A percentile compares a stretch with the other conserved stretches of the same genome.
Evolutionary conservation across 2,113 vertebrate genomes (phyloP).

Genomic region (Lagopus muta): DNA sequence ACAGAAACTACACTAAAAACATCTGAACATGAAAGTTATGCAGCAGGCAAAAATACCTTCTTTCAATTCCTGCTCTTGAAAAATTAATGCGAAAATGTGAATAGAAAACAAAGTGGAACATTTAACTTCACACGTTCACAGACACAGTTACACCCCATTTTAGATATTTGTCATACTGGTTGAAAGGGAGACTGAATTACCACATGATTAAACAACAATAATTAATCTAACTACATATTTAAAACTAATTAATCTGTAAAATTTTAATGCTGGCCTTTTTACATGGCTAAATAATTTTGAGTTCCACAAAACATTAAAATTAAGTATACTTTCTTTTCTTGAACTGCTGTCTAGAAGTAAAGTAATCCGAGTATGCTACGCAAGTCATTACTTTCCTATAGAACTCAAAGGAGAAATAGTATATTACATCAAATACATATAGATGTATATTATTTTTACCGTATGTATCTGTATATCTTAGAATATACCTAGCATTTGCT

Average conservation of each 20-base stretch:
- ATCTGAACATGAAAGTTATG: not conserved
- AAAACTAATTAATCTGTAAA: conserved; percentile 5
- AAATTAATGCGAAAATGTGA: not conserved
- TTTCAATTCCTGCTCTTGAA: not conserved
- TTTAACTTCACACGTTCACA: not conserved
- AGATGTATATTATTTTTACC: not conserved
- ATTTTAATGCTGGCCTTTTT: conserved; percentile 6
- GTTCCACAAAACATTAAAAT: not conserved
- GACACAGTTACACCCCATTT: not conserved
- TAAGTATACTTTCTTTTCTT: not conserved
- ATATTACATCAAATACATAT: not conserved
- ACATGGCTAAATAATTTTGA: conserved; percentile 11
- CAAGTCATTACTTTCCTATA: not conserved
- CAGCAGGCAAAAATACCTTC: not conserved
- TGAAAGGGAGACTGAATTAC: not conserved
- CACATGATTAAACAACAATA: not conserved
- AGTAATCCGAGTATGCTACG: not conserved
- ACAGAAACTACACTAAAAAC: not conserved
- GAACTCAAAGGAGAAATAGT: not conserved
- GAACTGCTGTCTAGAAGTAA: conserved; percentile 1
- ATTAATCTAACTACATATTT: conserved; percentile 24
- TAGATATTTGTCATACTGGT: not conserved
- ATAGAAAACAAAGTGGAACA: conserved; percentile 1
- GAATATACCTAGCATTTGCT: conserved; percentile 10
- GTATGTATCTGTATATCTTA: not conserved